Evolutionary conservation across 2,888 invertebrate species (phyloP).

Genomic region (Parasteatoda lunata): DNA sequence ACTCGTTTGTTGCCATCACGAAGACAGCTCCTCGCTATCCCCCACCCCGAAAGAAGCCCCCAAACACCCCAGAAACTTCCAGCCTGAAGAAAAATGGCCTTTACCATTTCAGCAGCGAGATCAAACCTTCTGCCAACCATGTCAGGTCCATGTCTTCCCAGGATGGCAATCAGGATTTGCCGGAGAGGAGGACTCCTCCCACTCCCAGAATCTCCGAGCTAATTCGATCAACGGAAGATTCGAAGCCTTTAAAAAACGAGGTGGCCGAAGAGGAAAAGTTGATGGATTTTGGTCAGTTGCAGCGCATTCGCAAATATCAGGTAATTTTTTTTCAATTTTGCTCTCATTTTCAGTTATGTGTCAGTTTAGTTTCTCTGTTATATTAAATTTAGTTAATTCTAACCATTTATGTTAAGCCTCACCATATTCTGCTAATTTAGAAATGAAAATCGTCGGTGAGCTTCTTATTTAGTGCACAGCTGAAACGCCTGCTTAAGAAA

Average conservation of each 20-base stretch:
- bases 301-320: slow-evolving; percentile 94
- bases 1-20: slow-evolving; percentile 90
- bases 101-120: slow-evolving; percentile 47
- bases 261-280: slow-evolving; percentile 18
- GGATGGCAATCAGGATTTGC: slow-evolving; percentile 16
- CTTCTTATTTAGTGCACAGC: too few relatives aligned
- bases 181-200: slow-evolving; percentile 46
- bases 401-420: too few relatives aligned
- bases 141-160: slow-evolving; percentile 53
- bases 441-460: too few relatives aligned
- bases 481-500: too few relatives aligned
- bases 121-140: slow-evolving; percentile 8
- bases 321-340: slow-evolving; percentile 75
- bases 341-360: too few relatives aligned
- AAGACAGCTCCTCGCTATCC: slow-evolving; percentile 90
- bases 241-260: background rate
- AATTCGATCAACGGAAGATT: background rate
- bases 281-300: slow-evolving; percentile 83
- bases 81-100: slow-evolving; percentile 64
- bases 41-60: slow-evolving; percentile 46
- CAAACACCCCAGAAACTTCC: slow-evolving; percentile 23
- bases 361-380: too few relatives aligned
- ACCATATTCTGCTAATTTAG: too few relatives aligned
- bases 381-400: too few relatives aligned
- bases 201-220: slow-evolving; percentile 63